A percentile compares a stretch with the other conserved stretches of the same genome.
phyloP scores from a whole-genome alignment of 2,113 vertebrate species.

The Argyrosomus japonicus region DNA sequence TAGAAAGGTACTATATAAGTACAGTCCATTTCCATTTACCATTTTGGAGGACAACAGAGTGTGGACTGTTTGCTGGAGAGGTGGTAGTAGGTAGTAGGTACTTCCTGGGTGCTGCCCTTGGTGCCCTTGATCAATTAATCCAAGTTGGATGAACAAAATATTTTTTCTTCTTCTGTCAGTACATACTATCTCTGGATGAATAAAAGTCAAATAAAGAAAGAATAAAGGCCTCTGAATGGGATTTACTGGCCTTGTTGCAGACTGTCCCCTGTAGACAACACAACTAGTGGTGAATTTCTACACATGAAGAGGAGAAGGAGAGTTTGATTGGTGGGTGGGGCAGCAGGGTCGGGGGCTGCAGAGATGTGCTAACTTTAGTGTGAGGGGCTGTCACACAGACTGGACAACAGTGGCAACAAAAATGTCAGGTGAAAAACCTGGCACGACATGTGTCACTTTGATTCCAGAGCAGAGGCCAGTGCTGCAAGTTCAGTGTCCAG shows the following conservation, averaged over 20 bases:
- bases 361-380: constrained; percentile 47
- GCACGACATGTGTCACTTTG: constrained; percentile 82
- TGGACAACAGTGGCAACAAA: constrained; percentile 64
- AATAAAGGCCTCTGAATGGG: constrained; percentile 3
- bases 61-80: too few species aligned
- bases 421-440: constrained; percentile 79
- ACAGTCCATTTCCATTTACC: too few species aligned
- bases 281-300: not conserved
- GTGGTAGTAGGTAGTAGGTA: too few species aligned
- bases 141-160: too few species aligned
- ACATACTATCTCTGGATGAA: not conserved
- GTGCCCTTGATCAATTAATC: too few species aligned
- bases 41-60: too few species aligned
- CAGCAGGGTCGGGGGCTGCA: constrained; percentile 9
- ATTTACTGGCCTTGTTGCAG: not conserved
- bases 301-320: not conserved
- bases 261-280: not conserved
- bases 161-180: not conserved
- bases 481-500: constrained; percentile 68
- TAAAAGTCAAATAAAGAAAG: constrained; percentile 9
- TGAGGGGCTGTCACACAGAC: constrained; percentile 63
- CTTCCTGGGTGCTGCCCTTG: too few species aligned
- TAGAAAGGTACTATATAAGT: too few species aligned
- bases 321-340: constrained; percentile 21
- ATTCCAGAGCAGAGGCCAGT: constrained; percentile 64